Base-by-base conservation (phyloP, 2,888 invertebrate species). In the Craniophora ligustri region DNA sequence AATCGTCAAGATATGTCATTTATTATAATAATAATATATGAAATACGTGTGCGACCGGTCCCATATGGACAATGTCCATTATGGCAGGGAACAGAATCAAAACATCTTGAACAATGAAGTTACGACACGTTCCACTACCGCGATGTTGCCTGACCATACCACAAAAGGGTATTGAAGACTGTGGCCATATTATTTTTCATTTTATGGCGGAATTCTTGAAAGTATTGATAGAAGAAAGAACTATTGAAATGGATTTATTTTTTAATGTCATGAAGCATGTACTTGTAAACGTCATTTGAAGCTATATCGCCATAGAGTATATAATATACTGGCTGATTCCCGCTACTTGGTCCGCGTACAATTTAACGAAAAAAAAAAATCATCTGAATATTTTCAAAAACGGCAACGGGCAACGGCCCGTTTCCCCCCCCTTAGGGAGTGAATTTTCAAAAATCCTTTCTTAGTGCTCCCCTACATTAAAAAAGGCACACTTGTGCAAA, bases 21-120 rank as follows among this genome's bases (percentile, higher is more conserved):
- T 61, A 54, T 63, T 65, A 63, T 69, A 49, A 66, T 69, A 49
- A 66, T 68, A 72, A 66, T 72, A 65, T 53, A 32, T 48, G 44
- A 28, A 46, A 45, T 44, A 40, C 49, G 34, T 63, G 50, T 59
- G 70, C 28, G 63, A 59, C 60, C 51, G 8, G 18, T 70, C 70
- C 28, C 73, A 70, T 15, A 35, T 15, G 49, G 21, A 72, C 72
- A 72, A 70, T 72, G 65, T 65, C 41, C 56, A 72, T 70, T 73
- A 64, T 64, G 23, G 32, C 16, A n/a, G 10, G 32, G 26, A 18
- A 13, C 35, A 40, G 41, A 62, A 65, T 47, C 67, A 70, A 35
- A 72, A 72, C 67, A 55, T 18, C 3, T 10, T 8, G 45, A 62
- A 65, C 64, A 65, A 67, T 65, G 67, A 55, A 34, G 62, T 65